Evolutionary conservation across 2,113 vertebrate genomes (phyloP).

Genomic region (Mus pahari): DNA sequence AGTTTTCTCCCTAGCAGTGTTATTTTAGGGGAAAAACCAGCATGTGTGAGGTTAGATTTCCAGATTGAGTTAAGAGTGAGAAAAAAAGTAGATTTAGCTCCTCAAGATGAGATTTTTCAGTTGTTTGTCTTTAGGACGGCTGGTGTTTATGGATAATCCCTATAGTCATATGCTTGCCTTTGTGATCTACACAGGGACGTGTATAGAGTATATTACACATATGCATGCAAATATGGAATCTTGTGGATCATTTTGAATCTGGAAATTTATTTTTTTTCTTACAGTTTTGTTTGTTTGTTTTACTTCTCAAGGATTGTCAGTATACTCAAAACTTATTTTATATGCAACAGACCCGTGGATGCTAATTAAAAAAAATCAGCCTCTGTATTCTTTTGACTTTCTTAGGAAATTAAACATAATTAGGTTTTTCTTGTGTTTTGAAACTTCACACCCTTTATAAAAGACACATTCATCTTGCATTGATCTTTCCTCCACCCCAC

Average conservation of each 20-base stretch:
- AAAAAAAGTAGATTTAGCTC: neutral
- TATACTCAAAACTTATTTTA: neutral
- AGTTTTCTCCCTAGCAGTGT: constrained; percentile 15
- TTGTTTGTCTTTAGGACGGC: neutral
- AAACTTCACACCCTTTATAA: neutral
- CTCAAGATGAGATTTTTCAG: neutral
- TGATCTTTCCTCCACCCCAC: neutral
- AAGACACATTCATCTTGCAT: neutral
- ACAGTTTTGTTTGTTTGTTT: neutral
- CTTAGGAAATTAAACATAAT: constrained; percentile 50
- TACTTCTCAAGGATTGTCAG: neutral
- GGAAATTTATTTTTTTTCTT: neutral
- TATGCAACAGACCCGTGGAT: neutral
- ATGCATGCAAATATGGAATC: neutral
- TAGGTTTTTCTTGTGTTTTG: neutral
- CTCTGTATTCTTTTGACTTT: constrained; percentile 7
- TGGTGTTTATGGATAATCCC: neutral
- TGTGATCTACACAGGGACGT: neutral
- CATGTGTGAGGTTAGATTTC: constrained; percentile 54
- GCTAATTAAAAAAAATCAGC: neutral
- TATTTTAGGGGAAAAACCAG: constrained; percentile 60
- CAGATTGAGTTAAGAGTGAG: constrained; percentile 19
- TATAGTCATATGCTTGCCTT: neutral
- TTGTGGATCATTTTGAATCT: neutral
- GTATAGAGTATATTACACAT: neutral